Base-by-base conservation (phyloP, 2,797 vertebrate species). In the Hypotaenidia okinawae region DNA sequence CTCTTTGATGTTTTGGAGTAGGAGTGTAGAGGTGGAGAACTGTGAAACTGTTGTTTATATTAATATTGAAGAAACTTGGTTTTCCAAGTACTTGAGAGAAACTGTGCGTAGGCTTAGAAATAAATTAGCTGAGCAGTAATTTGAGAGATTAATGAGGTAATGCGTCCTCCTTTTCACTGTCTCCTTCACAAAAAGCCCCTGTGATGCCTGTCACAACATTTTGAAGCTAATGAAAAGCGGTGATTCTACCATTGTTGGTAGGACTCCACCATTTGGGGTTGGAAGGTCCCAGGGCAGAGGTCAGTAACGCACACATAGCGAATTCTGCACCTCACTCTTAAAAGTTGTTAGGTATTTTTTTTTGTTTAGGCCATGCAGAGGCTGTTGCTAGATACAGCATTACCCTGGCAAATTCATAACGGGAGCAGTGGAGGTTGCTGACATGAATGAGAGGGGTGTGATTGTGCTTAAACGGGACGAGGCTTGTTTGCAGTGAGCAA, bases 281-380 rank as follows among this genome's bases (percentile, higher is more conserved):
- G 54, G 37, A 79, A 61, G 66, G 70, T 82, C 67, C 51, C 27
- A 39, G 70, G 47, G 12, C 14, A 76, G 37, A 84, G 79, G 82
- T 62, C 86, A 68, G 86, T 93, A 77, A 39, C 96, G 78, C 55
- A 61, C 45, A 63, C 73, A 18, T 24, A 77, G 43, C 87, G 92
- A 92, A 96, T 97, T 96, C 62, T 7, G 68, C 96, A 93, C 90
- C 74, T 95, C 24, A 1, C 57, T 88, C 62, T 86, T 58, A 35
- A 24, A 74, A 74, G 86, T 5, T 90, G 33, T 23, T 62, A 47
- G 33, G 30, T 68, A 3, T 25, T 54, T 91, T 54, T 91, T 43
- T 90, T 79, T 94, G 33, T 66, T 3, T 35, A 3, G 39, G 32
- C 54, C 58, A 5, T 1, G 3, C 27, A 67, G 80, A 59, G 62